These are phyloP conservation scores for Sphaerodactylus townsendi DNA, from an alignment of 2,113 vertebrate species.

Conservation along the genomic window DNA sequence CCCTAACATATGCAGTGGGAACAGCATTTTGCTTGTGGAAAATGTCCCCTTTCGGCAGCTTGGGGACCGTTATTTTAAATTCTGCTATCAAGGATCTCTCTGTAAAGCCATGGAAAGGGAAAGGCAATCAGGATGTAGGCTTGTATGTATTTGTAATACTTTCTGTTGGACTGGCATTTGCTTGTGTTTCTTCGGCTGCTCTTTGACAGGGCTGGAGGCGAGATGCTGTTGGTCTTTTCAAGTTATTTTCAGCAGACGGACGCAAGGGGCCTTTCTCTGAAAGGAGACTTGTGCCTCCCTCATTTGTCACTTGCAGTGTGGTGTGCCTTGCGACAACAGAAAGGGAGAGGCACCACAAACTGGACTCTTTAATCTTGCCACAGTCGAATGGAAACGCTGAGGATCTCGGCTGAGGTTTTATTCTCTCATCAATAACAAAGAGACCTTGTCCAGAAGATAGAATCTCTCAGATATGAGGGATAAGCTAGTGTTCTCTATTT, in stretches of 20 bases:
- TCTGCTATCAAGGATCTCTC: too few relatives aligned
- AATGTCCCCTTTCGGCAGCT: too few relatives aligned
- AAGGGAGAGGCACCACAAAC: rapidly evolving
- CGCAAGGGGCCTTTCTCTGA: neutral
- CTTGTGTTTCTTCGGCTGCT: neutral
- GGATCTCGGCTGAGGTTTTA: neutral
- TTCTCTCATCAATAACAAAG: neutral
- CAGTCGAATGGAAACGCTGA: neutral
- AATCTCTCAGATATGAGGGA: too few relatives aligned
- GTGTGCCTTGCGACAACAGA: neutral
- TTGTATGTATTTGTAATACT: neutral
- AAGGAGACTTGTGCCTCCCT: constrained; percentile 2
- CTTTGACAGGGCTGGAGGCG: neutral
- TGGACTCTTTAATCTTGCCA: neutral
- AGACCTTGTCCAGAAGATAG: neutral
- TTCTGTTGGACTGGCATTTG: neutral
- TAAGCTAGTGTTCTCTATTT: too few relatives aligned
- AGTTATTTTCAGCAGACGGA: constrained; percentile 15
- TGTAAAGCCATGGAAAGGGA: too few relatives aligned
- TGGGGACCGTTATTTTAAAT: too few relatives aligned
- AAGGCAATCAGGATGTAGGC: neutral
- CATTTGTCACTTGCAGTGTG: neutral
- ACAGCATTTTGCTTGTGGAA: too few relatives aligned
- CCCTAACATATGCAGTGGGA: too few relatives aligned
- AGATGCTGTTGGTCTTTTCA: neutral